Percentiles rank a stretch among this genome's conserved stretches.
These are phyloP conservation scores for Struthidea cinerea DNA, from an alignment of 2,113 vertebrate genomes.

Conservation along the genomic window DNA sequence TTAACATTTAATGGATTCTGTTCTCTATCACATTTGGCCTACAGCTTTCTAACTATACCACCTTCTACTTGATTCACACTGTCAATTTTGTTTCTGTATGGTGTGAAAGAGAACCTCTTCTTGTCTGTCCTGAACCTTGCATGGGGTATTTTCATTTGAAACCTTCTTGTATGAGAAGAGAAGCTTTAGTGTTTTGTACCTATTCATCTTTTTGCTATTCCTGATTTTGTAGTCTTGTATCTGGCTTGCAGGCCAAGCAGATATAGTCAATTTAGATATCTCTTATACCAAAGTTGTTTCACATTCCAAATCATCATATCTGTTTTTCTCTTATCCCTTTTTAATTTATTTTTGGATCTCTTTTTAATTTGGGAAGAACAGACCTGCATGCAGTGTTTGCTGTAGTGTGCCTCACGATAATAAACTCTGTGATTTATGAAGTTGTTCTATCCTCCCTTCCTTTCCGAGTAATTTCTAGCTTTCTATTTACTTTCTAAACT, in stretches of 20 bases:
- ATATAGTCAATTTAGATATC: not conserved
- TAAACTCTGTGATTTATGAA: constrained; percentile 37
- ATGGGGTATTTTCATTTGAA: not conserved
- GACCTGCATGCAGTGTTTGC: not conserved
- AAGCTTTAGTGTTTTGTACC: not conserved
- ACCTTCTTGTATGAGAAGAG: not conserved
- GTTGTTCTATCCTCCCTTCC: not conserved
- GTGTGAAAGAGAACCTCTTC: not conserved
- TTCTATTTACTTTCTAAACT: constrained; percentile 10
- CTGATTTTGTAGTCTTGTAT: not conserved
- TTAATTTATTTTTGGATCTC: not conserved
- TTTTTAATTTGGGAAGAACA: not conserved
- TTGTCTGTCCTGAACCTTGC: not conserved
- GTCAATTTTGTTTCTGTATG: not conserved
- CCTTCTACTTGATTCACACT: not conserved
- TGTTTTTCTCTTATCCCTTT: not conserved
- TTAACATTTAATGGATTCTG: not conserved
- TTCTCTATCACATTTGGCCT: not conserved
- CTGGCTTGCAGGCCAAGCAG: not conserved
- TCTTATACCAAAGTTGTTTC: not conserved
- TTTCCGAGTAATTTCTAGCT: not conserved
- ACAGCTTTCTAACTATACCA: not conserved
- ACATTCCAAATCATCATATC: not conserved
- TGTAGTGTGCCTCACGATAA: not conserved
- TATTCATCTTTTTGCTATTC: not conserved